Evolutionary conservation across 2,888 invertebrate genomes (phyloP).

Genomic region (Rhabditoides inermis): DNA sequence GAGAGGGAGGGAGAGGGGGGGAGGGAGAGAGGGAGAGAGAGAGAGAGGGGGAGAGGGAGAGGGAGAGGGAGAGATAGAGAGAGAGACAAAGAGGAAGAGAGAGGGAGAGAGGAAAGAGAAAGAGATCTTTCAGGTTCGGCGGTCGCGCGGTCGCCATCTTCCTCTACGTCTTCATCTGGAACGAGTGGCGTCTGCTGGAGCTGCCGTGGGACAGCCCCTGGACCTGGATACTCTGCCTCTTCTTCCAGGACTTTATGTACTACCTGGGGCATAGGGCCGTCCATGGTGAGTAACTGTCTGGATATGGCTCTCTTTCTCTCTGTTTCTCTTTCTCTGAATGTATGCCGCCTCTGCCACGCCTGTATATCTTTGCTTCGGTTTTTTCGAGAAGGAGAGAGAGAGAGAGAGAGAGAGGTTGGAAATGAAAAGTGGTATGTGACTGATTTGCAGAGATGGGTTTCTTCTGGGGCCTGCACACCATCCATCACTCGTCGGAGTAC

Average conservation of each 20-base stretch:
- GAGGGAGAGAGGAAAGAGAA: no score
- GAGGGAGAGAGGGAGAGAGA: no score
- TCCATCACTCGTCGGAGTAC: conserved; percentile 82
- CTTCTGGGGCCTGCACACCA: conserved; percentile 80
- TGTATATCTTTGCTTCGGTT: not conserved
- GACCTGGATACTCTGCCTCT: conserved; percentile 73
- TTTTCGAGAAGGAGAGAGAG: not conserved
- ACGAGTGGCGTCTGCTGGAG: conserved; percentile 65
- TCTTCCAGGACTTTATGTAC: conserved; percentile 77
- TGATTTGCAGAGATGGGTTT: conserved; percentile 72
- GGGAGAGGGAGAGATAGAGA: no score
- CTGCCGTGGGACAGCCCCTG: conserved; percentile 70
- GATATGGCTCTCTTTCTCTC: not conserved
- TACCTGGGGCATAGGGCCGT: conserved; percentile 83
- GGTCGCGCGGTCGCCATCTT: conserved; percentile 50
- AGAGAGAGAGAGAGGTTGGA: not conserved
- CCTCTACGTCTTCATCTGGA: conserved; percentile 64
- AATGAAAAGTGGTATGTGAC: no score
- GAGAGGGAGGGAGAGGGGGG: not conserved
- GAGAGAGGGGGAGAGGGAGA: no score
- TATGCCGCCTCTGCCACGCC: not conserved
- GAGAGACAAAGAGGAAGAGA: no score
- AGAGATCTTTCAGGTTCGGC: conserved; percentile 43
- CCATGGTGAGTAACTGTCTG: conserved; percentile 64
- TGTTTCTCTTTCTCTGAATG: not conserved